Conservation (phyloP, 30 jellyfish, hydroid and myxozoan species). For the Mastigias papua region DNA sequence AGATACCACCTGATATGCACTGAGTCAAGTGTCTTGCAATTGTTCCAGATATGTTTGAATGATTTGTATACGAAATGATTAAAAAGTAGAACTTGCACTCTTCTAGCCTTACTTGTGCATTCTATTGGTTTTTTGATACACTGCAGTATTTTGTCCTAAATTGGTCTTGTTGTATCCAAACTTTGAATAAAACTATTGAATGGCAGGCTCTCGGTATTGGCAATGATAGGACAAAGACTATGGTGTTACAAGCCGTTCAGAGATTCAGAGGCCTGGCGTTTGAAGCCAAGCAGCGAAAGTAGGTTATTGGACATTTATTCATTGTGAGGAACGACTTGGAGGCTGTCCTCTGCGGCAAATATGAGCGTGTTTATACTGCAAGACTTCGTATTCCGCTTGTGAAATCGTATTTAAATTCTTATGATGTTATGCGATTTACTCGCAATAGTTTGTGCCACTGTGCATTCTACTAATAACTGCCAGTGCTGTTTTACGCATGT, state of each 20-base stretch:
- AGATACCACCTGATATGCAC: not conserved
- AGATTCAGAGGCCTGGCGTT: slow-evolving; percentile 68
- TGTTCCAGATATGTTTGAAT: not conserved
- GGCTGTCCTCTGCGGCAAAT: not conserved
- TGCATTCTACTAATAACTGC: too few species aligned
- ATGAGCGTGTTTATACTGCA: not conserved
- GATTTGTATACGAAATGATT: not conserved
- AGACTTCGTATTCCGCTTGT: not conserved
- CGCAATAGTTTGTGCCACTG: too few species aligned
- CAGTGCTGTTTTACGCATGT: not conserved
- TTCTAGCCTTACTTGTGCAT: not conserved
- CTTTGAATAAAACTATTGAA: not conserved
- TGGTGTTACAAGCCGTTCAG: slow-evolving; percentile 66
- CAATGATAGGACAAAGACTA: slow-evolving; percentile 39
- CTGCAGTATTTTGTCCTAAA: too few species aligned
- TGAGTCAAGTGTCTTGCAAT: not conserved
- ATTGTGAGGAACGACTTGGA: not conserved
- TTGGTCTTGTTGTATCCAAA: not conserved
- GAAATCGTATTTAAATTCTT: not conserved
- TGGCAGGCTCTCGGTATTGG: slow-evolving; percentile 62
- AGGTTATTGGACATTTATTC: slow-evolving; percentile 6
- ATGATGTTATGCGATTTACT: not conserved
- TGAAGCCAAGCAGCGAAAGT: slow-evolving; percentile 57
- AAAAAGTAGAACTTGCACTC: not conserved
- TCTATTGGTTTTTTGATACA: not conserved